Conservation (phyloP, 2,797 vertebrate species). For the Anguilla marmorata region DNA sequence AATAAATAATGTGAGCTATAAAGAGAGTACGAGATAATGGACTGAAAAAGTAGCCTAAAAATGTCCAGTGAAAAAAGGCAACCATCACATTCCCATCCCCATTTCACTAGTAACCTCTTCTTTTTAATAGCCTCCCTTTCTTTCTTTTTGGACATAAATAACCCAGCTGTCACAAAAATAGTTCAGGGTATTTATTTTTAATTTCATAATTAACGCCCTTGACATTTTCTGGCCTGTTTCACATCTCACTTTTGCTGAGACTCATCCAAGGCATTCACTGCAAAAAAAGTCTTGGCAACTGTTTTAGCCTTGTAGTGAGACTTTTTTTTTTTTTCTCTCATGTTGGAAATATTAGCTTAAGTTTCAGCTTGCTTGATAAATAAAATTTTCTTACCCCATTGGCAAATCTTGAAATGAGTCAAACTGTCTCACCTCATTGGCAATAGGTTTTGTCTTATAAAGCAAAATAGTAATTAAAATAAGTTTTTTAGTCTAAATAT, state of each 20-base stretch:
- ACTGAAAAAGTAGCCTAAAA: slow-evolving; percentile 19
- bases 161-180: slow-evolving; percentile 30
- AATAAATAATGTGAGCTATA: slow-evolving; percentile 48
- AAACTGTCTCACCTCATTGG: no score
- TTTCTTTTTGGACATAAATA: slow-evolving; percentile 33
- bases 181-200: slow-evolving; percentile 31
- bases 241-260: slow-evolving; percentile 12
- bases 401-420: no score
- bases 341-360: no score
- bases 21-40: slow-evolving; percentile 48
- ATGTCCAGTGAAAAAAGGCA: slow-evolving; percentile 41
- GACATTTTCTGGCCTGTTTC: slow-evolving; percentile 37
- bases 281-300: neutral
- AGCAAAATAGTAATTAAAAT: no score
- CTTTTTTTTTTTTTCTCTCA: no score
- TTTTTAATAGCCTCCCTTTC: slow-evolving; percentile 27
- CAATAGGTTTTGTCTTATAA: no score
- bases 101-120: neutral
- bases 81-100: slow-evolving; percentile 35
- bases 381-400: no score
- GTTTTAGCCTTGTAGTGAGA: neutral
- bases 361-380: no score
- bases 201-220: slow-evolving; percentile 50
- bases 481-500: neutral
- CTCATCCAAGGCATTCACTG: slow-evolving; percentile 10